phyloP scores from a whole-genome alignment of 2,797 vertebrate genomes.

The Peromyscus eremicus region DNA sequence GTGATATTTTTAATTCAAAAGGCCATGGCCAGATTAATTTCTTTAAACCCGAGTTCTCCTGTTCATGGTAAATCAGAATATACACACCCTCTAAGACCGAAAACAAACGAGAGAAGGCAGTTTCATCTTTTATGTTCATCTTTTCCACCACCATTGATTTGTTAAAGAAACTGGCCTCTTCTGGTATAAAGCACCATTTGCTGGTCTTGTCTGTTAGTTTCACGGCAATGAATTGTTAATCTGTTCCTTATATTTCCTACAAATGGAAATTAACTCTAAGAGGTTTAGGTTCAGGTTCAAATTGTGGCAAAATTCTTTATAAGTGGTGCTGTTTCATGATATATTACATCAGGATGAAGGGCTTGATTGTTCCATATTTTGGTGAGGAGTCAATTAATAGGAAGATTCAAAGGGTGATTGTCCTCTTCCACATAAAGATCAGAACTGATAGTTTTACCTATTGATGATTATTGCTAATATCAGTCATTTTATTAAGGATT shows the following conservation, averaged over 20 bases:
- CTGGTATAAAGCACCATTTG: background rate
- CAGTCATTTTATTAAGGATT: background rate
- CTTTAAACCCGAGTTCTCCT: background rate
- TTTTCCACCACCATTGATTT: background rate
- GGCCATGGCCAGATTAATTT: slow-evolving; percentile 21
- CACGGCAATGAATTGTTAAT: background rate
- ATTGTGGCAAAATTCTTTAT: background rate
- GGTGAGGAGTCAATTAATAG: background rate
- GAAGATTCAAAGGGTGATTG: background rate
- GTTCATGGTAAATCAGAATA: slow-evolving; percentile 24
- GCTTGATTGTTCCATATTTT: background rate
- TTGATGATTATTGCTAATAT: slow-evolving; percentile 37
- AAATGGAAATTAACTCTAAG: slow-evolving; percentile 18
- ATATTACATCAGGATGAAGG: background rate
- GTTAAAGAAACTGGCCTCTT: slow-evolving; percentile 13
- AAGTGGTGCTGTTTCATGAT: background rate
- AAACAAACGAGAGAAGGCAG: slow-evolving; percentile 9
- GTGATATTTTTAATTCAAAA: slow-evolving; percentile 24
- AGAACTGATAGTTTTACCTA: background rate
- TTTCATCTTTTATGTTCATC: background rate
- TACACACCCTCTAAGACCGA: background rate
- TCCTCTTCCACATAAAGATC: background rate
- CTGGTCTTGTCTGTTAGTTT: slow-evolving; percentile 32
- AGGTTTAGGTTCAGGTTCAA: background rate
- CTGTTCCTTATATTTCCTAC: slow-evolving; percentile 29